phyloP scores from a whole-genome alignment of 2,797 vertebrate genomes.

The Trachurus trachurus region DNA sequence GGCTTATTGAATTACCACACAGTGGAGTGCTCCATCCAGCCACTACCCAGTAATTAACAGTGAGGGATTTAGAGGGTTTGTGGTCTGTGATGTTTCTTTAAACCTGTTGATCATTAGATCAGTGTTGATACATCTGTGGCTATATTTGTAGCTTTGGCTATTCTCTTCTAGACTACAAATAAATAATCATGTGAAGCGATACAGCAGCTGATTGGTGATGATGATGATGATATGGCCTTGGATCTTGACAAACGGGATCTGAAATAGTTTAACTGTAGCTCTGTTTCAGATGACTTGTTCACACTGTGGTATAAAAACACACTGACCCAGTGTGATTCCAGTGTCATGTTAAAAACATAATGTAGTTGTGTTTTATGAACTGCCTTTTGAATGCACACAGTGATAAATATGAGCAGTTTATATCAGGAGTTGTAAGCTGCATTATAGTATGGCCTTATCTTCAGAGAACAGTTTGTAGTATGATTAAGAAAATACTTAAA shows the following conservation, averaged over 20 bases:
- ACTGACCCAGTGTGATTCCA: neutral
- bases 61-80: conserved; percentile 70
- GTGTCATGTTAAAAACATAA: neutral
- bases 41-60: conserved; percentile 77
- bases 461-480: neutral
- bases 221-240: neutral
- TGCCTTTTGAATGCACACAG: neutral
- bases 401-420: neutral
- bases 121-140: conserved; percentile 7
- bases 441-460: neutral
- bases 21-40: conserved; percentile 67
- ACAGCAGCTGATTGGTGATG: conserved; percentile 5
- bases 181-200: conserved; percentile 3
- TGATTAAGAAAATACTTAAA: neutral
- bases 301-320: neutral
- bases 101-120: conserved; percentile 67
- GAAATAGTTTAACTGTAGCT: conserved; percentile 1
- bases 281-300: conserved; percentile 8
- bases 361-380: neutral
- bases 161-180: neutral
- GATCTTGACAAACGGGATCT: neutral
- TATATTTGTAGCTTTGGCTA: conserved; percentile 7
- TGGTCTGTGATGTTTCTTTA: conserved; percentile 59
- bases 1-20: conserved; percentile 81
- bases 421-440: neutral